Conservation (phyloP, 2,797 vertebrate species). For the Sebastes paucispinis region DNA sequence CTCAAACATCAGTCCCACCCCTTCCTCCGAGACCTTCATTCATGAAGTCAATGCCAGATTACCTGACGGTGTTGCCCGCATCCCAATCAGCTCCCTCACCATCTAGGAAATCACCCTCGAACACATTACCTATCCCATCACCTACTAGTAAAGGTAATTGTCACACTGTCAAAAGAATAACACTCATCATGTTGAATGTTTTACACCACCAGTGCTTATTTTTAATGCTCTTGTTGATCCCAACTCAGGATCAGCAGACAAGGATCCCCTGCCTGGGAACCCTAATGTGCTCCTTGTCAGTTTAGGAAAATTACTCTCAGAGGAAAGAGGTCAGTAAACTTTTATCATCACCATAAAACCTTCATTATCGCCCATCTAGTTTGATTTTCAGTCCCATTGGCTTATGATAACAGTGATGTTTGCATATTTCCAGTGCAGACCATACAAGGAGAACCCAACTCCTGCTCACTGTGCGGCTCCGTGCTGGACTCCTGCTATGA, state of each 20-base stretch:
- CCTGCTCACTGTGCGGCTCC: slow-evolving; percentile 73
- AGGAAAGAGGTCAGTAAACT: slow-evolving; percentile 67
- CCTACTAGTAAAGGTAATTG: slow-evolving; percentile 8
- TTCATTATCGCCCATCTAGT: not conserved
- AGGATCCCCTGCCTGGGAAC: slow-evolving; percentile 70
- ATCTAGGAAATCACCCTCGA: slow-evolving; percentile 1
- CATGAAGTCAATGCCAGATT: slow-evolving; percentile 61
- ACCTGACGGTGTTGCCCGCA: slow-evolving; percentile 53
- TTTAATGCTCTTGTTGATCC: not conserved
- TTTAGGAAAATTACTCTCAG: slow-evolving; percentile 74
- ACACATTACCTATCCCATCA: not conserved
- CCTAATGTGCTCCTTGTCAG: slow-evolving; percentile 79
- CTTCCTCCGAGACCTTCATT: slow-evolving; percentile 68
- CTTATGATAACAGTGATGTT: not conserved
- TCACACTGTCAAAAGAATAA: not conserved
- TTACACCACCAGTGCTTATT: not conserved
- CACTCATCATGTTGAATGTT: not conserved
- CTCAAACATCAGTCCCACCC: slow-evolving; percentile 38
- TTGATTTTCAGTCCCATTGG: not conserved
- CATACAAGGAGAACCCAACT: slow-evolving; percentile 50
- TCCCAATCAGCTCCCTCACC: not conserved
- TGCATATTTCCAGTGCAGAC: slow-evolving; percentile 58
- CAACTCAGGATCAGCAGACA: slow-evolving; percentile 37
- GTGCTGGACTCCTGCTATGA: slow-evolving; percentile 65
- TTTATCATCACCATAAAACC: slow-evolving; percentile 13